phyloP scores from a whole-genome alignment of 2,888 invertebrate genomes.

The Noctua janthe region DNA sequence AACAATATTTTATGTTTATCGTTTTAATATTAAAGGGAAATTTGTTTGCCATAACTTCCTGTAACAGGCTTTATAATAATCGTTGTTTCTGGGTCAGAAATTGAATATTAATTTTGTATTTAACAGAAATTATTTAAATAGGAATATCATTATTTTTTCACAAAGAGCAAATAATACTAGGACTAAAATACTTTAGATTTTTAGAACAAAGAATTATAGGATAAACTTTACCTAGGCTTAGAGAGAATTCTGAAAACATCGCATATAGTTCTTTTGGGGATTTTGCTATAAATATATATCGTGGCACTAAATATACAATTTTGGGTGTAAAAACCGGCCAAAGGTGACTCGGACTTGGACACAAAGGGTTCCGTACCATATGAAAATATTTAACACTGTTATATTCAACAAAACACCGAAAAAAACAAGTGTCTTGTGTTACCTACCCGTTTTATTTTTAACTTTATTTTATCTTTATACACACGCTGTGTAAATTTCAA shows the following conservation, averaged over 20 bases:
- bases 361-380: neutral
- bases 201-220: neutral
- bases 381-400: neutral
- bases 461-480: neutral
- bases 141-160: neutral
- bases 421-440: neutral
- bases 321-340: neutral
- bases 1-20: constrained; percentile 73
- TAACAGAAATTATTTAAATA: constrained; percentile 1
- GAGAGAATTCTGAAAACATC: neutral
- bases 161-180: neutral
- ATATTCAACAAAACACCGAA: neutral
- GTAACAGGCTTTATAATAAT: constrained; percentile 32
- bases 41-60: constrained; percentile 65
- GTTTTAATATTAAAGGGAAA: constrained; percentile 69
- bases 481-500: neutral
- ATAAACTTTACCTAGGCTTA: neutral
- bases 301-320: neutral
- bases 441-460: neutral
- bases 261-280: neutral
- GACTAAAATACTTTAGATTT: neutral
- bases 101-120: constrained; percentile 38
- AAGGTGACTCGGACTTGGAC: neutral
- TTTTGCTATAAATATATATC: neutral
- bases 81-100: constrained; percentile 28